A percentile compares a stretch with the other conserved stretches of the same genome.
These are phyloP conservation scores for Baryphthengus martii DNA, from an alignment of 2,113 vertebrate species.

Conservation along the genomic window DNA sequence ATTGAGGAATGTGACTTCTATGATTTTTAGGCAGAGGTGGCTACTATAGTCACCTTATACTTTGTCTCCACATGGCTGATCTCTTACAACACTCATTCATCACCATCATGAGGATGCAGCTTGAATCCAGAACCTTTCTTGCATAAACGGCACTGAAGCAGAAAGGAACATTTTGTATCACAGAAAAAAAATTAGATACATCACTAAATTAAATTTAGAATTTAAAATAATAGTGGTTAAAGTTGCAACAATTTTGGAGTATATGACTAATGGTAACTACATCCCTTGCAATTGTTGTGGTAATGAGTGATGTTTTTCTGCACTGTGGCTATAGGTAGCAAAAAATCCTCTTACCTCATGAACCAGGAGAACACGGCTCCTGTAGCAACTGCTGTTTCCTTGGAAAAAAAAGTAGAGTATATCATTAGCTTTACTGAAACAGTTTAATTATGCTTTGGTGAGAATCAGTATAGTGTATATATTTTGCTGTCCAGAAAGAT, in stretches of 20 bases:
- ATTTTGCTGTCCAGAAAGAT: background rate
- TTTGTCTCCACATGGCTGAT: background rate
- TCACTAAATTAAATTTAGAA: background rate
- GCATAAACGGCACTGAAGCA: background rate
- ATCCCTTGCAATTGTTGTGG: background rate
- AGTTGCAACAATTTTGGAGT: background rate
- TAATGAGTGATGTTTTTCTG: background rate
- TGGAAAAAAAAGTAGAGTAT: background rate
- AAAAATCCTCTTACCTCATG: background rate
- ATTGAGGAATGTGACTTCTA: background rate
- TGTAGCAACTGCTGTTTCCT: background rate
- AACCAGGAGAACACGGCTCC: background rate
- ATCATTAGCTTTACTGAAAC: background rate
- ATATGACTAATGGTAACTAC: background rate
- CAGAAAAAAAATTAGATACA: background rate
- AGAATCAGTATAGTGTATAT: background rate
- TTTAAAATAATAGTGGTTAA: background rate
- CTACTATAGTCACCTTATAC: background rate
- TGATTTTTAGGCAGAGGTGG: background rate
- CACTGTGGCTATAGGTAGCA: background rate
- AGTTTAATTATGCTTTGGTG: background rate
- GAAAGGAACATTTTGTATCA: background rate
- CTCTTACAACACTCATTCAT: background rate
- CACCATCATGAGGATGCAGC: background rate
- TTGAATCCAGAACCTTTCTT: background rate